Evolutionary conservation across 2,113 vertebrate species (phyloP).

Genomic region (Eulacestoma nigropectus): DNA sequence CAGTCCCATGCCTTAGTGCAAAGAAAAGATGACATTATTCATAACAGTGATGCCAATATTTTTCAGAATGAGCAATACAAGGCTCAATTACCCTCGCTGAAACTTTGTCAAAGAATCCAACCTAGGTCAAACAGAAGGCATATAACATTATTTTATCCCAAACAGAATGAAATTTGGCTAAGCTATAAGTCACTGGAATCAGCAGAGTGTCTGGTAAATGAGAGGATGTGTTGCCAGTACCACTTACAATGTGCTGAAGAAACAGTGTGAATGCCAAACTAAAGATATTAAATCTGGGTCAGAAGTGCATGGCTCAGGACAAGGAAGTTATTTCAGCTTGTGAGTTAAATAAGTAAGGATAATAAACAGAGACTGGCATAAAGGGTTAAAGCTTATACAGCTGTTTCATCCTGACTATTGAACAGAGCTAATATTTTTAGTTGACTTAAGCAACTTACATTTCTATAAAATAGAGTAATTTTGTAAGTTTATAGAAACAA

Average conservation of each 20-base stretch:
- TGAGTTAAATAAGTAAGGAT: not conserved
- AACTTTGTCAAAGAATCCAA: not conserved
- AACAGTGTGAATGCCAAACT: not conserved
- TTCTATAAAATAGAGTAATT: not conserved
- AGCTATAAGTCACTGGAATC: not conserved
- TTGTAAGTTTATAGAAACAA: not conserved
- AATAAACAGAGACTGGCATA: constrained; percentile 4
- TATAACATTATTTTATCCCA: not conserved
- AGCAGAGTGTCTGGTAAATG: constrained; percentile 4
- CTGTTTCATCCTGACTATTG: not conserved
- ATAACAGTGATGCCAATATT: not conserved
- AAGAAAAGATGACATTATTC: not conserved
- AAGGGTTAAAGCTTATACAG: constrained; percentile 43
- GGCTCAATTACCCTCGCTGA: not conserved
- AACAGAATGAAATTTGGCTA: not conserved
- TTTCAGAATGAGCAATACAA: not conserved
- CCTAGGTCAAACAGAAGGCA: not conserved
- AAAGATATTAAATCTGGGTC: not conserved
- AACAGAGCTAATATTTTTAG: not conserved
- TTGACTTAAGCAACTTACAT: not conserved
- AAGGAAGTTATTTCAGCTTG: constrained; percentile 18
- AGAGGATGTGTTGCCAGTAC: not conserved
- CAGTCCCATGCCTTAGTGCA: not conserved
- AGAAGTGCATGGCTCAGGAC: not conserved
- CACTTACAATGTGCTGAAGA: not conserved